Percentiles rank a stretch among this genome's conserved stretches.
phyloP scores from a whole-genome alignment of 2,113 vertebrate species.

The Polypterus bichir region DNA sequence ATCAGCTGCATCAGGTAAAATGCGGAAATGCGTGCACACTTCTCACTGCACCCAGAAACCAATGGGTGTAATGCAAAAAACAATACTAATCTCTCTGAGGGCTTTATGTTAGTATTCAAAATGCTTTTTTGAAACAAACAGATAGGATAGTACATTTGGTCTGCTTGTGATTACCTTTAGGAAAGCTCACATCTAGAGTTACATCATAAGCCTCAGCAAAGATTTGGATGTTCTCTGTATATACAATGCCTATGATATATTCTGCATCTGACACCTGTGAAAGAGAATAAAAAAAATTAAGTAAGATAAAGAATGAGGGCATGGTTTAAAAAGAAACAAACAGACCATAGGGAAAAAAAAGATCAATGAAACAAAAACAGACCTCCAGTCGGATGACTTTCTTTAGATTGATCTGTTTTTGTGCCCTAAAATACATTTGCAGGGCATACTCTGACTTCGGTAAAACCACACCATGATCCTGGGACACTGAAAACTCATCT shows the following conservation, averaged over 20 bases:
- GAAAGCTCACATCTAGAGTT: constrained; percentile 57
- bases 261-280: constrained; percentile 70
- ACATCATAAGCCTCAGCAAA: constrained; percentile 73
- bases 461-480: constrained; percentile 24
- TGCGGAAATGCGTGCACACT: too few relatives aligned
- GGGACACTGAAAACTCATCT: constrained; percentile 31
- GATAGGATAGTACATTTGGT: too few relatives aligned
- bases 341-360: too few relatives aligned
- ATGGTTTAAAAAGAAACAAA: too few relatives aligned
- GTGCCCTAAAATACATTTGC: constrained; percentile 37
- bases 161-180: constrained; percentile 51
- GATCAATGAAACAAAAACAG: too few relatives aligned
- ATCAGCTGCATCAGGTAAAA: too few relatives aligned
- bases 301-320: too few relatives aligned
- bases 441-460: constrained; percentile 24
- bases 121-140: too few relatives aligned
- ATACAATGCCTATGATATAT: constrained; percentile 62
- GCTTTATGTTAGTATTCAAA: too few relatives aligned
- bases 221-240: constrained; percentile 67
- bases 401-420: constrained; percentile 29
- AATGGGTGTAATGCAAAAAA: too few relatives aligned
- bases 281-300: not conserved
- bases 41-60: too few relatives aligned
- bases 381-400: constrained; percentile 53
- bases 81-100: too few relatives aligned